Evolutionary conservation across 1,140 invertebrate species (phyloP).

Genomic region (Tetramorium simillimum): DNA sequence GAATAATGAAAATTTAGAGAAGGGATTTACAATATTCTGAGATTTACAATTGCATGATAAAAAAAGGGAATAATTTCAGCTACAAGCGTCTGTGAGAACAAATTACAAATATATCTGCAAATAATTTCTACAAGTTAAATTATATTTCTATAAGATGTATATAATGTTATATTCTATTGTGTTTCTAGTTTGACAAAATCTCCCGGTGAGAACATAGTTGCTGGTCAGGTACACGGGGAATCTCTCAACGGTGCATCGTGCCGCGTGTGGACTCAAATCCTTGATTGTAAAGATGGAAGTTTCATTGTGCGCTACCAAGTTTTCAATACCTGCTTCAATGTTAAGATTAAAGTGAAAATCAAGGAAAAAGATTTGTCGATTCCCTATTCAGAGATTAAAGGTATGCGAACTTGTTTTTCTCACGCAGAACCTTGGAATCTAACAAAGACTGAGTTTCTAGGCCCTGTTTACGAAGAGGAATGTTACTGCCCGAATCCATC

Average conservation of each 20-base stretch:
- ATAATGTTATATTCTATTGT: conserved; percentile 23
- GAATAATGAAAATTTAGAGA: too few species aligned
- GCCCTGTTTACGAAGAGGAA: conserved; percentile 91
- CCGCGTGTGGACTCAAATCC: conserved; percentile 90
- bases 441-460: conserved; percentile 83
- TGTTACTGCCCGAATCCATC: conserved; percentile 93
- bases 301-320: conserved; percentile 95
- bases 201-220: conserved; percentile 80
- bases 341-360: conserved; percentile 90
- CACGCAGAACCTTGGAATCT: conserved; percentile 14
- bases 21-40: background rate
- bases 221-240: conserved; percentile 86
- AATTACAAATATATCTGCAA: conserved; percentile 54
- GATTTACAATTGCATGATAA: background rate
- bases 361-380: conserved; percentile 88
- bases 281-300: conserved; percentile 94
- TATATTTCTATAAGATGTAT: background rate
- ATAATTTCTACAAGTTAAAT: conserved; percentile 50
- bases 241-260: conserved; percentile 86
- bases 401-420: conserved; percentile 80
- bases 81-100: background rate
- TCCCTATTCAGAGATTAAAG: conserved; percentile 89
- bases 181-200: conserved; percentile 77
- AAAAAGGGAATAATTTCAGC: conserved; percentile 2
- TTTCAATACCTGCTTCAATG: conserved; percentile 90